A percentile compares a stretch with the other conserved stretches of the same genome.
Evolutionary conservation across 2,888 invertebrate species (phyloP).

Genomic region (Rhagium mordax): DNA sequence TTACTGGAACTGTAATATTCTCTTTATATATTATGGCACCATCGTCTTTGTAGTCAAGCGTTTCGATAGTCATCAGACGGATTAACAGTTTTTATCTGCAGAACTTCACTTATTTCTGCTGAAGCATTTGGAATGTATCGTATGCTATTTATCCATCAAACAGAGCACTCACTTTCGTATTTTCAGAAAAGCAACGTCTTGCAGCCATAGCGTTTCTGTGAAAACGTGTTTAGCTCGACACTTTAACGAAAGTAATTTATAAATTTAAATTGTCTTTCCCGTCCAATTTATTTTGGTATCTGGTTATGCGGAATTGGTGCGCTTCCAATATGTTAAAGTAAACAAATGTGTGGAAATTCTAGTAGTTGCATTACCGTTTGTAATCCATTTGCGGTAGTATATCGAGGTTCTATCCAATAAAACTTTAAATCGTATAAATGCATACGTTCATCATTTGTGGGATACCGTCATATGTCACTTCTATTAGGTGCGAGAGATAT

Average conservation of each 20-base stretch:
- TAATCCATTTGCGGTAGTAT: neutral
- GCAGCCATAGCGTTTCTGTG: neutral
- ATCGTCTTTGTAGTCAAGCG: too few relatives aligned
- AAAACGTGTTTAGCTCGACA: slow-evolving; percentile 6
- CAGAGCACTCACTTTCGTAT: slow-evolving; percentile 3
- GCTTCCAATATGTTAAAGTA: slow-evolving; percentile 16
- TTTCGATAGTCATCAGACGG: too few relatives aligned
- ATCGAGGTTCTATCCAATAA: neutral
- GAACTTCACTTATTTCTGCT: too few relatives aligned
- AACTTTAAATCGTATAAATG: neutral
- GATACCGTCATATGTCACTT: neutral
- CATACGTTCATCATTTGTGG: neutral
- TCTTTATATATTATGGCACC: too few relatives aligned
- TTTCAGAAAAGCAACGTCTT: slow-evolving; percentile 3
- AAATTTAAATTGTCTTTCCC: slow-evolving; percentile 18
- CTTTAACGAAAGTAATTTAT: slow-evolving; percentile 11
- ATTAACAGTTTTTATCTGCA: too few relatives aligned
- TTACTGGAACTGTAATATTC: too few relatives aligned
- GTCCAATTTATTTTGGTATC: slow-evolving; percentile 18
- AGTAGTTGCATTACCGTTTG: slow-evolving; percentile 7
- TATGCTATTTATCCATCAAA: slow-evolving; percentile 11
- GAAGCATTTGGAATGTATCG: too few relatives aligned
- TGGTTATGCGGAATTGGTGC: neutral
- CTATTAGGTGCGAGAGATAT: too few relatives aligned
- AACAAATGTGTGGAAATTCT: slow-evolving; percentile 3